Evolutionary conservation across 1,140 invertebrate species (phyloP), one percentile per base, ranked within the genome.

Genomic region (Drosophila trapezifrons): DNA sequence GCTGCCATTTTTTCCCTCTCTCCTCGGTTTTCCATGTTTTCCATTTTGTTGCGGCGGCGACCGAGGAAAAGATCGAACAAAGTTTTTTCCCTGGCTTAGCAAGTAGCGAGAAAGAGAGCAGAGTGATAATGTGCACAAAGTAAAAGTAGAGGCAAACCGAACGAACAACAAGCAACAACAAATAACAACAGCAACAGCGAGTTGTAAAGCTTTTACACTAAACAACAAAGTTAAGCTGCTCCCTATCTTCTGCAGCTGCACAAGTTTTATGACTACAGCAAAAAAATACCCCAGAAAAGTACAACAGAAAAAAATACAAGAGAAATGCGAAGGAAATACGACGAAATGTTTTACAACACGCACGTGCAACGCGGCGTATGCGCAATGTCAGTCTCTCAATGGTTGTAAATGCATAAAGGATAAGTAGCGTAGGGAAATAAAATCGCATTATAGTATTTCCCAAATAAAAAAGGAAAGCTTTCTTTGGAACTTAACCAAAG

Each of bases 181-280:
- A 56, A 76, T 40, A 76, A 27, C 45, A 55, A 49, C 59, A 67
- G 67, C 43, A 49, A 63, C 25, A 78, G 46, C 49, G 56, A 76
- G 65, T 77, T 76, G 62, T 62, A 80, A 80, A 80, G 78, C 82
- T 86, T 86, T 86, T 86, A 87, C 82, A 86, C 82, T 87, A 86
- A 87, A 87, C 82, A 86, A 86, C 82, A 86, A 89, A 86, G 83
- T 87, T 87, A 87, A 89, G 83, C 76, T 70, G 73, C 63, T 15
- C 46, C 65, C 40, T 47, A 47, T 57, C 70, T 72, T 43, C 22
- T 43, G 67, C 67, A 72, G 62, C 25, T 71, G 69, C 49, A 52
- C 27, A 74, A 74, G 71, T 76, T 76, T 76, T 67, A 67, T 76
- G 55, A 43, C 57, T 74, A 55, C 18, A 47, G 20, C 27, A 32